Base-by-base conservation (phyloP, 2,888 invertebrate genomes). In the Ligdia adustata region DNA sequence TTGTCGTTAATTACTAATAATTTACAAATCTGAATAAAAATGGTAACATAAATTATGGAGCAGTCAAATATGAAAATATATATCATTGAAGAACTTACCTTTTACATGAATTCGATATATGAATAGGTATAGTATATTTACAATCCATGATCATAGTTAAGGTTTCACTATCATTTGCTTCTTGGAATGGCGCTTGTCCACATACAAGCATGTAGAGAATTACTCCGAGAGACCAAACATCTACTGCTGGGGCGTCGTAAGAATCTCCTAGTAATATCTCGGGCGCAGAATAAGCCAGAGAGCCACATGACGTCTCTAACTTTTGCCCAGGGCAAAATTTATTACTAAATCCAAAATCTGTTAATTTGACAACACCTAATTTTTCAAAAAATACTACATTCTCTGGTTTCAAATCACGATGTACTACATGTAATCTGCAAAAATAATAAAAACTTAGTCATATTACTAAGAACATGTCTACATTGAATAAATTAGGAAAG, bases 61-160 rank as follows among this genome's bases (percentile, higher is more conserved):
- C 45, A 48, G 6, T 24, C 18, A 40, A 27, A 33, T 37, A 35
- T 39, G 2, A 27, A 27, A 27, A 22, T 22, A 22, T 11, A 27
- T 14, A 42, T 28, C 26, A 9, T 12, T 28, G 27, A 13, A 40
- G 26, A 31, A 48, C 16, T 34, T 69, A 96, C 96, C 93, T 93
- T 89, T 94, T 94, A 85, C 99, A 99, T 50, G 94, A 93, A 39
- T 92, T 91, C 6, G 98, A 96, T 57, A 99, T 94, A 85, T 97
- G 96, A 15, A 92, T 82, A 41, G 99, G 98, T 71, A 98, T 95
- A 47, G 95, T 94, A 81, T 98, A 99, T 91, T 98, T 98, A 91
- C 99, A 99, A 86, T 99, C 99, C 97, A 99, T 98, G 61, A 99
- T 99, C 97, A 98, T 99, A 16, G 98, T 99, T 42, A 99, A 91